phyloP scores from a whole-genome alignment of 2,113 vertebrate species.

The Neodontobutis hainanensis region DNA sequence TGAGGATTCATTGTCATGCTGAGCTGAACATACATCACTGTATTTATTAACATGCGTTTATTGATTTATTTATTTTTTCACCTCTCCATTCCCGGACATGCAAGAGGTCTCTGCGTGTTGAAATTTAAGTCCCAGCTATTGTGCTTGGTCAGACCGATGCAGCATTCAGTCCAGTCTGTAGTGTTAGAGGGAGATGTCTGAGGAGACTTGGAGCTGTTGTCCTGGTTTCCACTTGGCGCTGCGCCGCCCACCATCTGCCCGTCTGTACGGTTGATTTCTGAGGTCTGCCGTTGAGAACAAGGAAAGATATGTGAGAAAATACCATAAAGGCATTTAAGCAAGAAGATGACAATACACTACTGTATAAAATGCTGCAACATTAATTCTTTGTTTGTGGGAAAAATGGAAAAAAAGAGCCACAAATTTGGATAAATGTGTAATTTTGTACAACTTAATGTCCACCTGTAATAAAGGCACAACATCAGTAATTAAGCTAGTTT shows the following conservation, averaged over 20 bases:
- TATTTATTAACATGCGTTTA: background rate
- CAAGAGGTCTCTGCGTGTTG: fast-evolving
- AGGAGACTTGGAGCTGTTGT: conserved; percentile 82
- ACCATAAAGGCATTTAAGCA: background rate
- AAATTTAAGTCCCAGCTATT: background rate
- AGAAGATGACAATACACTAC: too few relatives aligned
- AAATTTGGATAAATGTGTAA: too few relatives aligned
- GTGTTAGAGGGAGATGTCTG: conserved; percentile 86
- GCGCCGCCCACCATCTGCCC: conserved; percentile 81
- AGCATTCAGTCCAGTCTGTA: background rate
- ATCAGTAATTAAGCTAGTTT: too few relatives aligned
- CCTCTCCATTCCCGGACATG: conserved; percentile 17
- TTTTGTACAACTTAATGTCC: too few relatives aligned
- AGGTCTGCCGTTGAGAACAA: conserved; percentile 75
- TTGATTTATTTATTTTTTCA: background rate
- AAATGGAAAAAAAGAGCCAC: too few relatives aligned
- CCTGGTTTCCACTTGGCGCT: conserved; percentile 84
- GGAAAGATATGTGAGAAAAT: background rate
- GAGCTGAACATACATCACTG: background rate
- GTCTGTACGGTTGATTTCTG: conserved; percentile 91
- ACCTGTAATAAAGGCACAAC: too few relatives aligned
- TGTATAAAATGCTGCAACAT: background rate
- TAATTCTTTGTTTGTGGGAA: too few relatives aligned
- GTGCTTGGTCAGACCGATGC: background rate
- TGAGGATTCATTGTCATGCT: background rate